Evolutionary conservation across 2,888 invertebrate species (phyloP), one percentile per base, ranked within the genome.

Genomic region (Melinaea marsaeus): DNA sequence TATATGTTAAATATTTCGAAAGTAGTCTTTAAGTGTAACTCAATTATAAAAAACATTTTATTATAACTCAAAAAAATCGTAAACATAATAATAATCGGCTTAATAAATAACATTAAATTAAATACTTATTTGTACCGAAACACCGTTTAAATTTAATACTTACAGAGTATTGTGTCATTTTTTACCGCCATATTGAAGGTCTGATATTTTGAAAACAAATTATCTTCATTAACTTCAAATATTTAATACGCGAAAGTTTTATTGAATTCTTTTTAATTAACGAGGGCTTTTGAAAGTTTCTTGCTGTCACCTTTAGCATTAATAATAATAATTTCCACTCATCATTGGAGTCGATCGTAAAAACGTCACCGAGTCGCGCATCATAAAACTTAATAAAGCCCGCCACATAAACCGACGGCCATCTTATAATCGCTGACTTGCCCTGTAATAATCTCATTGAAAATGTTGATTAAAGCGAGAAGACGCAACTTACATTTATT

Each of bases 391-490:
- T 75, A 72, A 72, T 79, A 79, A 80, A 79, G 75, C 75, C 66
- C 63, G 61, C 67, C 68, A 65, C 65, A 67, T 68, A 73, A 74
- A 72, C 64, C 65, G 66, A 60, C 72, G 69, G 77, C 80, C 77
- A 77, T 77, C 64, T 76, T 75, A 75, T 69, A 71, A 73, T 71
- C 65, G 55, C 63, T 60, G 69, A 71, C 73, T 75, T 74, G 76
- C 72, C 76, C 68, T 80, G 79, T 79, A 83, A 83, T 80, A 81
- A 83, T 80, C 81, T 79, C 80, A 84, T 84, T 84, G 80, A 83
- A 81, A 80, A 83, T 80, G 81, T 84, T 84, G 83, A 85, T 84
- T 83, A 81, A 84, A 81, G 78, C 77, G 79, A 78, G 76, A 78
- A 81, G 79, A 81, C 77, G 79, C 79, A 78, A 79, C 73, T 74